phyloP scores from a whole-genome alignment of 2,888 invertebrate species.

The Aradus depressus region DNA sequence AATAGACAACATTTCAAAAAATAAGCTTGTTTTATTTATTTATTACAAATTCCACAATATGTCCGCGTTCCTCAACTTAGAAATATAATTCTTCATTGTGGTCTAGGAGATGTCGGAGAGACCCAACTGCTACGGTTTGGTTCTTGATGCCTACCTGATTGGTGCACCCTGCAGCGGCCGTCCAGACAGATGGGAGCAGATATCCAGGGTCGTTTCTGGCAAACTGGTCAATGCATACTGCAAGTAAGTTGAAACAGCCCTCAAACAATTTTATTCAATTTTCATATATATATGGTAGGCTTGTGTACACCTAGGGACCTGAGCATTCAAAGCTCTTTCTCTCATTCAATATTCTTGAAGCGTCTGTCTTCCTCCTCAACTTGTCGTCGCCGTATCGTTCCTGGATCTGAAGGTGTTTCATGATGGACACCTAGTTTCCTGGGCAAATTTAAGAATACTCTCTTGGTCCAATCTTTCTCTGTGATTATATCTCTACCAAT shows the following conservation, averaged over 20 bases:
- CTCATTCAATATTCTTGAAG: not conserved
- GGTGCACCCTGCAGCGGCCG: slow-evolving; percentile 52
- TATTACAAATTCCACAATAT: too few species aligned
- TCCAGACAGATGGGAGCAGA: slow-evolving; percentile 43
- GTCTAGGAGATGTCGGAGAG: slow-evolving; percentile 41
- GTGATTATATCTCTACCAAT: too few species aligned
- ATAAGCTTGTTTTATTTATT: too few species aligned
- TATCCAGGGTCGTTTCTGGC: slow-evolving; percentile 48
- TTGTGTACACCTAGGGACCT: not conserved
- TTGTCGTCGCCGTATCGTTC: too few species aligned
- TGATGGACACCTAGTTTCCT: too few species aligned
- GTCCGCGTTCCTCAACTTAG: not conserved
- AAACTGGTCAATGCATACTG: slow-evolving; percentile 54
- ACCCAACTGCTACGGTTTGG: slow-evolving; percentile 45
- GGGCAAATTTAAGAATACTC: too few species aligned
- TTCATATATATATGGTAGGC: not conserved
- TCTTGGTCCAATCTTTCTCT: too few species aligned
- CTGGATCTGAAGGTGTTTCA: too few species aligned
- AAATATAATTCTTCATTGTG: slow-evolving; percentile 5
- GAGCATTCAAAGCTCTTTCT: not conserved
- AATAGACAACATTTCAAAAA: too few species aligned
- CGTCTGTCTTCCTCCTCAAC: too few species aligned
- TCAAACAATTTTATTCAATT: not conserved
- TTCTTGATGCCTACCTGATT: slow-evolving; percentile 52
- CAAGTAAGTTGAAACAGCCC: slow-evolving; percentile 35